These are phyloP conservation scores for Labeo calbasu DNA, from an alignment of 2,797 vertebrate genomes.

Conservation along the genomic window DNA sequence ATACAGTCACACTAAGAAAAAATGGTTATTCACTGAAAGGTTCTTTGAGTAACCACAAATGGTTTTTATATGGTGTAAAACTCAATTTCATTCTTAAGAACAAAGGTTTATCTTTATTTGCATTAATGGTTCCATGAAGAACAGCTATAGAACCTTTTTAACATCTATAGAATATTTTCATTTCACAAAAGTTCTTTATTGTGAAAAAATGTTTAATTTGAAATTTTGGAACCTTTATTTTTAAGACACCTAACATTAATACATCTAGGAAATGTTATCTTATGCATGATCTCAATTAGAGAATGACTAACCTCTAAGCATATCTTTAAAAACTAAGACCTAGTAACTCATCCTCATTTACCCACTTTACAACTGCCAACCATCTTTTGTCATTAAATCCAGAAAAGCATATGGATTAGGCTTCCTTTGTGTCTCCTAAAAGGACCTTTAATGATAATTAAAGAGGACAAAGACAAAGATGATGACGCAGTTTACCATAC, in stretches of 20 bases:
- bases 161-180: background rate
- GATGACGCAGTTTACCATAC: slow-evolving; percentile 35
- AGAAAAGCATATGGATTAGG: background rate
- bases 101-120: background rate
- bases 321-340: background rate
- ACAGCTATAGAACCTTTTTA: background rate
- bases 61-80: background rate
- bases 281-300: too few species aligned
- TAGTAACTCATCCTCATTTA: background rate
- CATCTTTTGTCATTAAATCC: slow-evolving; percentile 1
- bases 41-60: background rate
- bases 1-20: background rate
- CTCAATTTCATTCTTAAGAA: background rate
- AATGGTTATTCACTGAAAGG: background rate
- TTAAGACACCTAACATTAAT: background rate
- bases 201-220: background rate
- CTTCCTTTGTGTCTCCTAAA: background rate
- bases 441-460: slow-evolving; percentile 17
- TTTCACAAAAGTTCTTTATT: background rate
- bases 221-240: background rate
- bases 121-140: background rate
- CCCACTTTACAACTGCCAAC: background rate
- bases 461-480: slow-evolving; percentile 17
- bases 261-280: too few species aligned
- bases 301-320: too few species aligned